Evolutionary conservation across 2,113 vertebrate species (phyloP).

Genomic region (Triplophysa dalaica): DNA sequence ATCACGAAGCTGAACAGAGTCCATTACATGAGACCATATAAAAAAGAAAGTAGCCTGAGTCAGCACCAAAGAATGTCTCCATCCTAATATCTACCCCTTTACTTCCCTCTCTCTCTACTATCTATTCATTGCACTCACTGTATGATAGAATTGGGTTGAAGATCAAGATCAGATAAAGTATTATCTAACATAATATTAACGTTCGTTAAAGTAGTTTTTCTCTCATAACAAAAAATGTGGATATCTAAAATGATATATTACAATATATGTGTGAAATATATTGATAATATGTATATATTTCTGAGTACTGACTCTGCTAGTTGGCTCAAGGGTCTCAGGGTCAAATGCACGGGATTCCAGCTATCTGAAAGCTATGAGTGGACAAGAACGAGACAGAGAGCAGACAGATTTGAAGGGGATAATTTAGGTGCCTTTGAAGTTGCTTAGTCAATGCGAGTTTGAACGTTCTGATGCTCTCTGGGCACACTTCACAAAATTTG

Average conservation of each 20-base stretch:
- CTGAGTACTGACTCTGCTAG: conserved; percentile 18
- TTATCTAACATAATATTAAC: conserved; percentile 35
- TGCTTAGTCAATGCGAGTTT: conserved; percentile 67
- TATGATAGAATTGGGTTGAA: neutral
- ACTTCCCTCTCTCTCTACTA: neutral
- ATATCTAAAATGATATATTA: conserved; percentile 1
- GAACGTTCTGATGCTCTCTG: conserved; percentile 68
- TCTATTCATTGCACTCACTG: neutral
- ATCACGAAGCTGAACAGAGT: conserved; percentile 36
- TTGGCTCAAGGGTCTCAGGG: conserved; percentile 9
- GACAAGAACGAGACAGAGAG: conserved; percentile 34
- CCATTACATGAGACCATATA: conserved; percentile 31
- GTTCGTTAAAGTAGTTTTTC: neutral
- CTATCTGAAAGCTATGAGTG: conserved; percentile 42
- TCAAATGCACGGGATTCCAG: conserved; percentile 54
- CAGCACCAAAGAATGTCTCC: conserved; percentile 18
- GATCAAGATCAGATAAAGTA: no score
- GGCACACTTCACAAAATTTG: conserved; percentile 8
- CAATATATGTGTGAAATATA: conserved; percentile 14
- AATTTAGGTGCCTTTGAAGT: conserved; percentile 56
- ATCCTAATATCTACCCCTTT: conserved; percentile 12
- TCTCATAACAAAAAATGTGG: no score
- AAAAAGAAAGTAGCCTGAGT: conserved; percentile 35
- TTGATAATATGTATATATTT: conserved; percentile 24
- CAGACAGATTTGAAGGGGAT: conserved; percentile 59